These are phyloP conservation scores for Synergus gifuensis DNA, from an alignment of 2,888 invertebrate species.

Conservation along the genomic window DNA sequence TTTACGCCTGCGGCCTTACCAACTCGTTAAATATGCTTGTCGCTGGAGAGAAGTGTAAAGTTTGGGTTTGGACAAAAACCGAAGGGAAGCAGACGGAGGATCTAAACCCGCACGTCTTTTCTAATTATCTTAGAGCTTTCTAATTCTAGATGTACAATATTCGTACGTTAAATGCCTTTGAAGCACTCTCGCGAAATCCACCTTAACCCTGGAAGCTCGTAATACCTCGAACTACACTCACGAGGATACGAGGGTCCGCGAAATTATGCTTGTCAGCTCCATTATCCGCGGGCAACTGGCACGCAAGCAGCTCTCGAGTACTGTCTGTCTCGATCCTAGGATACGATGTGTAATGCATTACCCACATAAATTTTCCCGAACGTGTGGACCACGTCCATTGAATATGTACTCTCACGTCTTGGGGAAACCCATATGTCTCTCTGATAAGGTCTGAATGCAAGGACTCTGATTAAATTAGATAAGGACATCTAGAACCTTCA, in stretches of 20 bases:
- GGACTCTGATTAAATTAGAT: background rate
- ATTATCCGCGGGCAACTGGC: slow-evolving; percentile 65
- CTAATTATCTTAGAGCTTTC: slow-evolving; percentile 73
- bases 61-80: slow-evolving; percentile 46
- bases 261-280: slow-evolving; percentile 75
- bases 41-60: slow-evolving; percentile 54
- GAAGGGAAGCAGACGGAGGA: slow-evolving; percentile 43
- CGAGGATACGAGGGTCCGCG: slow-evolving; percentile 72
- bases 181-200: slow-evolving; percentile 61
- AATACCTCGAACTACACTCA: slow-evolving; percentile 70
- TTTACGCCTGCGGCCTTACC: slow-evolving; percentile 64
- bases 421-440: background rate
- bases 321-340: slow-evolving; percentile 22
- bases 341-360: slow-evolving; percentile 24
- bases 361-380: slow-evolving; percentile 16
- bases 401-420: background rate
- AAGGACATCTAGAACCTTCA: background rate
- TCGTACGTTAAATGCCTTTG: slow-evolving; percentile 65
- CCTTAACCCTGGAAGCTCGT: slow-evolving; percentile 67
- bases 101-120: slow-evolving; percentile 67
- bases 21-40: slow-evolving; percentile 74
- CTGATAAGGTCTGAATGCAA: background rate
- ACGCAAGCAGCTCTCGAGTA: slow-evolving; percentile 19
- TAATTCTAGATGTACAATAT: slow-evolving; percentile 64
- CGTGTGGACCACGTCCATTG: slow-evolving; percentile 2